Conservation (phyloP, 2,113 vertebrate species). For the Hippocampus mohnikei region DNA sequence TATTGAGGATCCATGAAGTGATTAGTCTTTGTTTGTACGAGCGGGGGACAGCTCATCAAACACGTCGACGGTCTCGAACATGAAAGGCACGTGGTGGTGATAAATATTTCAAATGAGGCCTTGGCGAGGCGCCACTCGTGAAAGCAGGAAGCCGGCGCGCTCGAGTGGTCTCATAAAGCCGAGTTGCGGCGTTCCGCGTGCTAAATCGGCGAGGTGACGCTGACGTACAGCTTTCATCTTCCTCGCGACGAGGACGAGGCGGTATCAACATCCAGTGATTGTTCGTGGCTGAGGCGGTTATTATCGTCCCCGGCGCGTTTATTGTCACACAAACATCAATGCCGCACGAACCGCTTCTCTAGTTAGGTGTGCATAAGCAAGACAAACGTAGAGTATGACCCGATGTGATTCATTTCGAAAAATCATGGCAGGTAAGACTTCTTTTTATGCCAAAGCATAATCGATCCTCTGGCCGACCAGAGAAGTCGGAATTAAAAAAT, state of each 20-base stretch:
- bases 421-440: neutral
- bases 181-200: conserved; percentile 52
- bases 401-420: neutral
- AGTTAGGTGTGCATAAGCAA: conserved; percentile 4
- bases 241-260: conserved; percentile 3
- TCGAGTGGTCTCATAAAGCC: conserved; percentile 28
- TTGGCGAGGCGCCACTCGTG: conserved; percentile 29
- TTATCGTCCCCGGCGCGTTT: conserved; percentile 28
- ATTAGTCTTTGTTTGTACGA: conserved; percentile 47
- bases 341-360: conserved; percentile 20
- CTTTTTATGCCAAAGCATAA: neutral
- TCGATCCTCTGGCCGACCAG: neutral
- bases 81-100: conserved; percentile 47
- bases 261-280: neutral
- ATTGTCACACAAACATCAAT: conserved; percentile 10
- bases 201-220: conserved; percentile 48
- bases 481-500: conserved; percentile 23
- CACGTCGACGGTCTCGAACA: conserved; percentile 32
- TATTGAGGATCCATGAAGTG: conserved; percentile 26
- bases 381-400: neutral
- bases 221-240: conserved; percentile 34
- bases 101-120: conserved; percentile 58
- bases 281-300: conserved; percentile 12
- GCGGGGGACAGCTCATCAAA: conserved; percentile 17
- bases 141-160: conserved; percentile 49